phyloP scores from a whole-genome alignment of 2,113 vertebrate species.

The Callionymus lyra region DNA sequence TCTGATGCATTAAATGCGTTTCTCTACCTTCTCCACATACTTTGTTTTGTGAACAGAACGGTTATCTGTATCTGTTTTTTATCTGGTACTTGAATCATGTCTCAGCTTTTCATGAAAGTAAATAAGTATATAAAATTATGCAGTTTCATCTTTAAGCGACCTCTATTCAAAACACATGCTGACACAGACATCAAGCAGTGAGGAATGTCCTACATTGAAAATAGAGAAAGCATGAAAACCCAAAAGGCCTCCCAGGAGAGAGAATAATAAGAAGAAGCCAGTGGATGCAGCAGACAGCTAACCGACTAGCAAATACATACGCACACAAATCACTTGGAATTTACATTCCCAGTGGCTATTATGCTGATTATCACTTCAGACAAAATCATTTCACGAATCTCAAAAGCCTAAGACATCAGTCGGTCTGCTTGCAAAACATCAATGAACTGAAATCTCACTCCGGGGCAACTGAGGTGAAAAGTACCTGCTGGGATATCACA shows the following conservation, averaged over 20 bases:
- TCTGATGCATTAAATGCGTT: background rate
- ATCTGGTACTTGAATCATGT: constrained; percentile 50
- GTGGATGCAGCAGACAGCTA: constrained; percentile 22
- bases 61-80: constrained; percentile 35
- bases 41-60: constrained; percentile 41
- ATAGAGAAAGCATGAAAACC: constrained; percentile 26
- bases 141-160: constrained; percentile 28
- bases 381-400: too few species aligned
- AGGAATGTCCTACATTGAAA: constrained; percentile 47
- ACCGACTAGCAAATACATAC: constrained; percentile 6
- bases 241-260: constrained; percentile 30
- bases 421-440: too few species aligned
- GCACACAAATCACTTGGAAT: background rate
- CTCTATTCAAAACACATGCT: background rate
- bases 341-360: too few species aligned
- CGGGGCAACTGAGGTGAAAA: too few species aligned
- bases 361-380: too few species aligned
- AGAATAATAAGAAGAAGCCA: constrained; percentile 34
- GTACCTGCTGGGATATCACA: too few species aligned
- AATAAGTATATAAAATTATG: constrained; percentile 5
- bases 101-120: constrained; percentile 33
- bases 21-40: constrained; percentile 23
- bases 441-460: too few species aligned
- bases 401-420: too few species aligned
- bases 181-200: constrained; percentile 35